phyloP scores from a whole-genome alignment of 2,797 vertebrate species.

The Enoplosus armatus region DNA sequence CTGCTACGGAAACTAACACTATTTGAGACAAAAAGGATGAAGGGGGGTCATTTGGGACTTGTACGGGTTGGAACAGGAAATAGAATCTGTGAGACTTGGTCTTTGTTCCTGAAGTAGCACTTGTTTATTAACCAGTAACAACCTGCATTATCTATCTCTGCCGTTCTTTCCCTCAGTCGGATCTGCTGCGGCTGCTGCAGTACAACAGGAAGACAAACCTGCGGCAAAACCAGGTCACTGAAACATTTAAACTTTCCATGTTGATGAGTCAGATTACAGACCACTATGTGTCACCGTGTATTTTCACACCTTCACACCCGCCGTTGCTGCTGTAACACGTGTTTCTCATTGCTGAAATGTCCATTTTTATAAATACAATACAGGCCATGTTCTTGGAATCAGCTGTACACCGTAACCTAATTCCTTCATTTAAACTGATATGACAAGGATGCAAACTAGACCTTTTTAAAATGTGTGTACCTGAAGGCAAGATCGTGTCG shows the following conservation, averaged over 20 bases:
- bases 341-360: too few species aligned
- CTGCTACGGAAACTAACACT: too few species aligned
- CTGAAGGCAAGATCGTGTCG: too few species aligned
- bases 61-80: neutral
- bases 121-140: too few species aligned
- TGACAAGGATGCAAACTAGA: neutral
- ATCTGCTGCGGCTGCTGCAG: neutral
- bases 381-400: too few species aligned
- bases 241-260: neutral
- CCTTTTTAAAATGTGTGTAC: too few species aligned
- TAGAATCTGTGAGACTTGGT: neutral
- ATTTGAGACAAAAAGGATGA: too few species aligned
- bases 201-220: neutral
- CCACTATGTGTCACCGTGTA: neutral
- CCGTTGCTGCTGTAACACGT: too few species aligned
- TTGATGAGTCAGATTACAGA: neutral
- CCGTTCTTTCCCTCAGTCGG: neutral
- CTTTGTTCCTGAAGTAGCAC: neutral
- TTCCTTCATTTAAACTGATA: too few species aligned
- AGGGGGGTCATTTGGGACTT: too few species aligned
- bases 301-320: neutral
- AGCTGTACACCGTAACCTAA: neutral
- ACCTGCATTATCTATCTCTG: too few species aligned
- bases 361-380: too few species aligned
- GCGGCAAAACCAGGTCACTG: conserved; percentile 1